A percentile compares a stretch with the other conserved stretches of the same genome.
Conservation (phyloP, 2,113 vertebrate species). For the Gavia stellata region DNA sequence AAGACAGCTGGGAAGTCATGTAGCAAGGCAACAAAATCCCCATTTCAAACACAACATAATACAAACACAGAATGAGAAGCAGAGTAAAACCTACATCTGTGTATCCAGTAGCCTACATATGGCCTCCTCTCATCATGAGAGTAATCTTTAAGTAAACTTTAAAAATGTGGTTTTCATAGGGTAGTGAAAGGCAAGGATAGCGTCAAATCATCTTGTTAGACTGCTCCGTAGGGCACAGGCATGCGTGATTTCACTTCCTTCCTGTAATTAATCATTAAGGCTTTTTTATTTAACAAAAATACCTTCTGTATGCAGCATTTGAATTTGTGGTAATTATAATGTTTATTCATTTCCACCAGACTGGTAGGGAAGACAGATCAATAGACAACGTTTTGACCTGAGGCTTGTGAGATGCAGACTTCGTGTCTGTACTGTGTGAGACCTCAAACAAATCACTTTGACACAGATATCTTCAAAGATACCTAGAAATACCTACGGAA, state of each 20-base stretch:
- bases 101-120: neutral
- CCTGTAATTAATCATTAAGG: neutral
- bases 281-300: neutral
- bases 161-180: neutral
- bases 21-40: neutral
- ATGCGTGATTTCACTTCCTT: conserved; percentile 23
- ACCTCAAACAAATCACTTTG: conserved; percentile 52
- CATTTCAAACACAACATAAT: neutral
- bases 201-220: neutral
- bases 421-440: neutral
- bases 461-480: neutral
- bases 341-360: conserved; percentile 11
- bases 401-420: conserved; percentile 27
- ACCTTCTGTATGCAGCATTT: neutral
- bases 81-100: neutral
- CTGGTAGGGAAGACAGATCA: conserved; percentile 27
- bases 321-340: neutral
- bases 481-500: neutral
- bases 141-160: neutral
- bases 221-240: neutral
- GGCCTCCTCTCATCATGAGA: neutral
- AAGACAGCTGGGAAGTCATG: neutral
- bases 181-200: neutral
- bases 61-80: neutral
- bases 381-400: conserved; percentile 29